Evolutionary conservation across 1,140 invertebrate species (phyloP).

Genomic region (Nasonia vitripennis): DNA sequence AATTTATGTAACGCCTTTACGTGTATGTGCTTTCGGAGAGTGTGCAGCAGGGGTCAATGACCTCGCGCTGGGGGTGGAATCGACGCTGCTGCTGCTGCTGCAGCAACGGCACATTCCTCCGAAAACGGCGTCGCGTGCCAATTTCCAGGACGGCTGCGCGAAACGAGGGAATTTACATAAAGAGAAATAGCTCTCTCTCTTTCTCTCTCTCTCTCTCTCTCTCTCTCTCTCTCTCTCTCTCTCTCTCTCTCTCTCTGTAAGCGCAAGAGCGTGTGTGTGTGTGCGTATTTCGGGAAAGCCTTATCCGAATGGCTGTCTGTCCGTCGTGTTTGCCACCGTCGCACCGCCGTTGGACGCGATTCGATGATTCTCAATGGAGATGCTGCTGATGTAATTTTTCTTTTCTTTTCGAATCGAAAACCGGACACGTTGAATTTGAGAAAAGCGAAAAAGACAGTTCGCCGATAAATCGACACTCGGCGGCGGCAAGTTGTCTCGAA

Average conservation of each 20-base stretch:
- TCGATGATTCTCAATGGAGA: slow-evolving; percentile 33
- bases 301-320: slow-evolving; percentile 8
- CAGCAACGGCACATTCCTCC: not conserved
- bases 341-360: not conserved
- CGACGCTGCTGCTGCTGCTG: not conserved
- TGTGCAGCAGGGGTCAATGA: not conserved
- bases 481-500: not conserved
- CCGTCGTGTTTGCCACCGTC: not conserved
- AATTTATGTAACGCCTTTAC: slow-evolving; percentile 37
- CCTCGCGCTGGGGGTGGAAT: not conserved
- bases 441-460: not conserved
- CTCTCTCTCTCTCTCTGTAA: not conserved
- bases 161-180: slow-evolving; percentile 48
- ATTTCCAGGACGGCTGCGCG: slow-evolving; percentile 28
- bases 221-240: too few species aligned
- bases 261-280: too few species aligned
- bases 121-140: slow-evolving; percentile 40
- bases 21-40: not conserved
- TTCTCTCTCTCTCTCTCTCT: too few species aligned
- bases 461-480: not conserved
- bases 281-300: slow-evolving; percentile 17
- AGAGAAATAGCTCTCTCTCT: slow-evolving; percentile 33
- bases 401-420: not conserved
- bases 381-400: not conserved
- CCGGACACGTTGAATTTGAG: too few species aligned